A percentile compares a stretch with the other conserved stretches of the same genome.
Evolutionary conservation across 2,888 invertebrate genomes (phyloP).

Genomic region (Ecdyonurus torrentis): DNA sequence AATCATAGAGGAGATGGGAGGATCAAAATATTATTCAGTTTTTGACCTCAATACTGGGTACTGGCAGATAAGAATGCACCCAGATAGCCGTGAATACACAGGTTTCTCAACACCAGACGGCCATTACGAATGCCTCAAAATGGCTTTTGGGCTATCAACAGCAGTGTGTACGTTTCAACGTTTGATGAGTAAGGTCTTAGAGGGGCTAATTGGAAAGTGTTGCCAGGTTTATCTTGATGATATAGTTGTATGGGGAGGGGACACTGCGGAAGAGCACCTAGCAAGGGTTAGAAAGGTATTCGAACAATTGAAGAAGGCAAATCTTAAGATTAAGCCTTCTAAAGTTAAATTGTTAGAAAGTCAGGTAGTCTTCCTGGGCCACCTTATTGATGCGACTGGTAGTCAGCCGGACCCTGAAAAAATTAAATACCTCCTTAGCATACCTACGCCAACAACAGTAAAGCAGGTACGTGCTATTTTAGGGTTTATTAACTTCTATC

Average conservation of each 20-base stretch:
- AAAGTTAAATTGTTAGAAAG: slow-evolving; percentile 13
- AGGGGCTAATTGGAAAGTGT: too few relatives aligned
- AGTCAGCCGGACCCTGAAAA: background rate
- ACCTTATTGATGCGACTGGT: slow-evolving; percentile 18
- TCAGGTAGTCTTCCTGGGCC: slow-evolving; percentile 20
- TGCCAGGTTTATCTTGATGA: background rate
- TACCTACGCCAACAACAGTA: slow-evolving; percentile 15
- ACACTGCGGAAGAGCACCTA: background rate
- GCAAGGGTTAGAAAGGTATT: slow-evolving; percentile 12
- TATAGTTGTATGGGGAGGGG: background rate
- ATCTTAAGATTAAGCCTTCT: slow-evolving; percentile 17
- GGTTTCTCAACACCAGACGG: too few relatives aligned
- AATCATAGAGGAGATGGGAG: too few relatives aligned
- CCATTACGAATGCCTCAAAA: too few relatives aligned
- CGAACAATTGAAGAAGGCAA: slow-evolving; percentile 13
- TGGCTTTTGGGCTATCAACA: too few relatives aligned
- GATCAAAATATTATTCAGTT: too few relatives aligned
- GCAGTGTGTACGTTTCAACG: too few relatives aligned
- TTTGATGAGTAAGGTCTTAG: too few relatives aligned
- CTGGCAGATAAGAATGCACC: too few relatives aligned
- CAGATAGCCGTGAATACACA: too few relatives aligned
- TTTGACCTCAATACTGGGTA: too few relatives aligned
- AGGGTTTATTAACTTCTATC: slow-evolving; percentile 20
- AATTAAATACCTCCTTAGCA: slow-evolving; percentile 15
- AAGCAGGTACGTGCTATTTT: slow-evolving; percentile 17